Evolutionary conservation across 2,797 vertebrate genomes (phyloP).

Genomic region (Enoplosus armatus): DNA sequence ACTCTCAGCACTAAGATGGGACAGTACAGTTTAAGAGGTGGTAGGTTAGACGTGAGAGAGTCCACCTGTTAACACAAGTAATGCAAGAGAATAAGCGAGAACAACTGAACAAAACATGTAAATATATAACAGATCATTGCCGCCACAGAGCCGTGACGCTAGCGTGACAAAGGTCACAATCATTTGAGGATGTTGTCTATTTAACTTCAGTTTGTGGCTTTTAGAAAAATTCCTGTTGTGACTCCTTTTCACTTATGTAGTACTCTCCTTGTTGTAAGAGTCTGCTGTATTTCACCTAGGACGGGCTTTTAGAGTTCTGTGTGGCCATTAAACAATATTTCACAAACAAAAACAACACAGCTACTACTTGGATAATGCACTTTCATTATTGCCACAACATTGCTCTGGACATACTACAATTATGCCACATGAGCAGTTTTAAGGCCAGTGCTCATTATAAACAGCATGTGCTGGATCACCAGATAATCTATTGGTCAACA

Average conservation of each 20-base stretch:
- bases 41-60: background rate
- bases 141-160: too few relatives aligned
- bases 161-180: background rate
- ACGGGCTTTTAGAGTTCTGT: background rate
- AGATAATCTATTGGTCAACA: background rate
- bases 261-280: too few relatives aligned
- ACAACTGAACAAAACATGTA: background rate
- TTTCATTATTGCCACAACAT: background rate
- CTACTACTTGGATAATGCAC: background rate
- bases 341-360: background rate
- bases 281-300: too few relatives aligned
- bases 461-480: too few relatives aligned
- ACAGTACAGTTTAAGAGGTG: background rate
- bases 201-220: background rate
- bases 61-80: background rate
- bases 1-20: background rate
- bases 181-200: background rate
- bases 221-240: too few relatives aligned
- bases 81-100: too few relatives aligned
- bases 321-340: background rate
- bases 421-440: background rate
- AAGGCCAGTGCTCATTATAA: background rate
- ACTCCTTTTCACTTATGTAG: too few relatives aligned
- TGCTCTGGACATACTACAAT: background rate
- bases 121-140: too few relatives aligned